Percentiles rank a stretch among this genome's conserved stretches.
Evolutionary conservation across 2,113 vertebrate species (phyloP).

Genomic region (Paradoxurus hermaphroditus): DNA sequence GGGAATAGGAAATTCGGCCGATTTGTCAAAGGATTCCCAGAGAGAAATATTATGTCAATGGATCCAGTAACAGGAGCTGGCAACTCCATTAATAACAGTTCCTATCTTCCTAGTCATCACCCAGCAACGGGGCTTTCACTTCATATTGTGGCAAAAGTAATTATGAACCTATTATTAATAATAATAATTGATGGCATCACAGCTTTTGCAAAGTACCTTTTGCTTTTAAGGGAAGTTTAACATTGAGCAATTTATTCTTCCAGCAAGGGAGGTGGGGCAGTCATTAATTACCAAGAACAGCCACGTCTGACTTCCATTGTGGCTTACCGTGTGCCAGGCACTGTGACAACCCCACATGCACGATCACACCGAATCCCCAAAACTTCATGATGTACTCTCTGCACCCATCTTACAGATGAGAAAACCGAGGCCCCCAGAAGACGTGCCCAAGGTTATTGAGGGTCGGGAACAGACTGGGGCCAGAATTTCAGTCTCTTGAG

Average conservation of each 20-base stretch:
- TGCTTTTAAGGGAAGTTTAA: neutral
- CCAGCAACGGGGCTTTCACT: constrained; percentile 36
- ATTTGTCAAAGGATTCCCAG: constrained; percentile 80
- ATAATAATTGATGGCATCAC: neutral
- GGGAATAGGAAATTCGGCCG: constrained; percentile 74
- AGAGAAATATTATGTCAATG: constrained; percentile 67
- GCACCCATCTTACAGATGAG: neutral
- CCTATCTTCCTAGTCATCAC: constrained; percentile 20
- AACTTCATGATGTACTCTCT: neutral
- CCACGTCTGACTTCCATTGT: neutral
- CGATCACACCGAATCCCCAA: neutral
- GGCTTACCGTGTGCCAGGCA: neutral
- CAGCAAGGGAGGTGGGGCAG: neutral
- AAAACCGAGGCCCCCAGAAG: neutral
- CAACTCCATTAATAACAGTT: constrained; percentile 55
- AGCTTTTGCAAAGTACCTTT: neutral
- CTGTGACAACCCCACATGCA: neutral
- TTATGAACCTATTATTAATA: constrained; percentile 36
- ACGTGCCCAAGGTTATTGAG: neutral
- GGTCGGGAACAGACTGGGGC: neutral
- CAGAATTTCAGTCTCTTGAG: neutral
- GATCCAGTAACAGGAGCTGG: constrained; percentile 71
- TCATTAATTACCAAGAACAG: neutral
- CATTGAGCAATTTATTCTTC: neutral
- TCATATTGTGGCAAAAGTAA: constrained; percentile 36